phyloP scores from a whole-genome alignment of 2,888 invertebrate genomes.

The Cryptus viduatorius region DNA sequence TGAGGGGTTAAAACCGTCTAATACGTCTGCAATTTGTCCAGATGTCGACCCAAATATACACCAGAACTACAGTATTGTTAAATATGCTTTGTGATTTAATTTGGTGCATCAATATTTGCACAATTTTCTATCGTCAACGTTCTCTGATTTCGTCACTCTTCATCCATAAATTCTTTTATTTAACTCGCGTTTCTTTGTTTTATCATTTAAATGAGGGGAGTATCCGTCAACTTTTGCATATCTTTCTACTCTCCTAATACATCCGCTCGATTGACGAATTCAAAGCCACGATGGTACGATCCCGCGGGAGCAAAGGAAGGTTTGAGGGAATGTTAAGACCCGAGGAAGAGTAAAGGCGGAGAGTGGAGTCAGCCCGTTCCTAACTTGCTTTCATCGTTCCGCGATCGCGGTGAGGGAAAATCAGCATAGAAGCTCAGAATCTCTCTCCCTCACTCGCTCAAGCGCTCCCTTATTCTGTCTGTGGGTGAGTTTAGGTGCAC shows the following conservation, averaged over 20 bases:
- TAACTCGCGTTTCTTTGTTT: background rate
- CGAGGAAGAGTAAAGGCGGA: constrained; percentile 33
- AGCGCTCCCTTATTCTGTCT: constrained; percentile 62
- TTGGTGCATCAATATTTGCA: no score
- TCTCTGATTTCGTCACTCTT: background rate
- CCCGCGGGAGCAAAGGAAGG: constrained; percentile 39
- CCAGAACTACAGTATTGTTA: no score
- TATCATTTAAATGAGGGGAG: background rate
- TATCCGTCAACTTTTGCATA: constrained; percentile 19
- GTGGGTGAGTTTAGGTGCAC: constrained; percentile 56
- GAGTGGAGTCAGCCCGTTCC: constrained; percentile 54
- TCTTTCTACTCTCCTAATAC: constrained; percentile 2
- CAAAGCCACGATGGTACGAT: constrained; percentile 36
- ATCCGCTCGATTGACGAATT: constrained; percentile 17
- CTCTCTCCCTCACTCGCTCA: constrained; percentile 33
- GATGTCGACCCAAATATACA: no score
- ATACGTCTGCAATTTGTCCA: no score
- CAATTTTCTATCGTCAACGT: background rate
- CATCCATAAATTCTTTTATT: background rate
- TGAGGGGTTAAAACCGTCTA: no score
- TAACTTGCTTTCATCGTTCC: constrained; percentile 49
- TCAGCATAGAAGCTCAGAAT: constrained; percentile 68
- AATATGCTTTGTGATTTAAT: no score
- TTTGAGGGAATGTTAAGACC: constrained; percentile 56
- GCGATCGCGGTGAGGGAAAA: constrained; percentile 62